phyloP scores from a whole-genome alignment of 2,113 vertebrate genomes.

The Bubalus kerabau region DNA sequence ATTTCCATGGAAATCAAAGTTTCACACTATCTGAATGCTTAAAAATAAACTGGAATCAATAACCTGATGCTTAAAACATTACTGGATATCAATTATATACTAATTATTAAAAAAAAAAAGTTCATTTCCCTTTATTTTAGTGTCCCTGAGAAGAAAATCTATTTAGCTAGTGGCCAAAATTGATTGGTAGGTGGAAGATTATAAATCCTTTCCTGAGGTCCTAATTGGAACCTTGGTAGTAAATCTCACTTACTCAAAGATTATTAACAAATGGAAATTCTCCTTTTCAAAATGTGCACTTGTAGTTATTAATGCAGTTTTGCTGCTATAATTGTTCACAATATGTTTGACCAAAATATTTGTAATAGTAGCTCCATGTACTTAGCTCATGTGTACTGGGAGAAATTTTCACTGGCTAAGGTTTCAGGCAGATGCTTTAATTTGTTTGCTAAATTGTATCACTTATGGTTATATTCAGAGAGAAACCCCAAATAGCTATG shows the following conservation, averaged over 20 bases:
- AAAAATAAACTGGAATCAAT: slow-evolving; percentile 21
- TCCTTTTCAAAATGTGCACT: background rate
- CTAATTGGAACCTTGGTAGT: background rate
- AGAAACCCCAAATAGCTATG: background rate
- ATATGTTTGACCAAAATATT: background rate
- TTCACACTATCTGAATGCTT: background rate
- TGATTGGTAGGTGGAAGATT: background rate
- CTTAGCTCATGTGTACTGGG: background rate
- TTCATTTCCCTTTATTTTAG: background rate
- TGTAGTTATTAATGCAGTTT: background rate
- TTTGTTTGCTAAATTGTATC: background rate
- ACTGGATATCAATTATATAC: background rate
- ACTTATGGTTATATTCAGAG: background rate
- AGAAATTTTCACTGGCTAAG: background rate
- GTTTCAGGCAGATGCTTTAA: background rate
- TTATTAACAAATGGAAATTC: background rate
- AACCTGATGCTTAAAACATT: background rate
- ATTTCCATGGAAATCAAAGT: background rate
- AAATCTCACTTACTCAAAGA: background rate
- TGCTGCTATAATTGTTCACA: background rate
- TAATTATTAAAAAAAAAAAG: background rate
- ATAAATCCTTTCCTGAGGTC: background rate
- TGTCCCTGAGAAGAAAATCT: background rate
- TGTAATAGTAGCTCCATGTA: background rate
- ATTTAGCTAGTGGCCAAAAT: background rate